These are phyloP conservation scores for Oriolus oriolus DNA, from an alignment of 2,113 vertebrate genomes.

Conservation along the genomic window DNA sequence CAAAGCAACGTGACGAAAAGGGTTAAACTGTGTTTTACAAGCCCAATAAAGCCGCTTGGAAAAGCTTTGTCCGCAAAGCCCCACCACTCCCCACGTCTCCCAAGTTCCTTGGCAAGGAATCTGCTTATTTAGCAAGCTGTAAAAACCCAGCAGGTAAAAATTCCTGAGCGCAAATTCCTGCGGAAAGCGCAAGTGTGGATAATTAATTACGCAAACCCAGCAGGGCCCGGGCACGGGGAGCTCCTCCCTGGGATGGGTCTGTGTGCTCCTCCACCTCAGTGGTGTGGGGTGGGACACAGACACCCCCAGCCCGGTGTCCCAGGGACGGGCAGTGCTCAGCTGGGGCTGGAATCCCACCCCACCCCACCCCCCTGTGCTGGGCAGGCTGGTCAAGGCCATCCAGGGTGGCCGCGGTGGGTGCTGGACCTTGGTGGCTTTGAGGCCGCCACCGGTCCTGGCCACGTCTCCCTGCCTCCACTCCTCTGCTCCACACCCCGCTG, in stretches of 20 bases:
- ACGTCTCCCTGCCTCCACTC: background rate
- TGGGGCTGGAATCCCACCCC: background rate
- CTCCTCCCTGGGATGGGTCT: background rate
- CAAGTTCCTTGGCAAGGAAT: background rate
- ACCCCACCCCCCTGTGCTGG: background rate
- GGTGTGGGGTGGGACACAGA: rapidly evolving
- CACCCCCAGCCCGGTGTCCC: background rate
- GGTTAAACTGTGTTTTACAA: background rate
- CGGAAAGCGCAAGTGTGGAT: background rate
- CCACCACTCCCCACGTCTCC: rapidly evolving
- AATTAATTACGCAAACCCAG: background rate
- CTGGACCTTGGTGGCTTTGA: background rate
- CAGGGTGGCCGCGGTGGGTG: background rate
- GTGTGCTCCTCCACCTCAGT: background rate
- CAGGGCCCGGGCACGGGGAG: background rate
- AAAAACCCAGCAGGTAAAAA: background rate
- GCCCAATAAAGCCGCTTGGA: background rate
- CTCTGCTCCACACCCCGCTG: background rate
- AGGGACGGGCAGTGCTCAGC: background rate
- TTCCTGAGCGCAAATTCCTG: background rate
- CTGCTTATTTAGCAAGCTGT: background rate
- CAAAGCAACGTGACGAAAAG: background rate
- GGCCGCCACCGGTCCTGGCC: background rate
- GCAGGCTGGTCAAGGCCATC: rapidly evolving
- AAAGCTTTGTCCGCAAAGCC: background rate